Base-by-base conservation (phyloP, 2,113 vertebrate species). In the Muntiacus reevesi region DNA sequence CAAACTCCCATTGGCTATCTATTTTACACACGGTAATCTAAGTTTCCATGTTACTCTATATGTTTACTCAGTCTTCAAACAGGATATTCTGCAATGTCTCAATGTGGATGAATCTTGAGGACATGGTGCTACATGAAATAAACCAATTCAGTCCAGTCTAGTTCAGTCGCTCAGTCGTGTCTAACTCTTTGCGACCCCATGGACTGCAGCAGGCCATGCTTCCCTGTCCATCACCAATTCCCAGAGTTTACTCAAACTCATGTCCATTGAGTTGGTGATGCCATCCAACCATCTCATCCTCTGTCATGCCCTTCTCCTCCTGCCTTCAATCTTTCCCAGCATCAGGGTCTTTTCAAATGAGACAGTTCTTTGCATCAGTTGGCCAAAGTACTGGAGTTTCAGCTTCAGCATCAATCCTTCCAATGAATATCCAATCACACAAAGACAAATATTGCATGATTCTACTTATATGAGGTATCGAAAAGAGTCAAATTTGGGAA, bases 21-120 rank as follows among this genome's bases (percentile, higher is more conserved):
- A 40, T 23, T 23, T 74, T 23, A 74, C 5, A 74, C n/a, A 40
- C 25, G n/a, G 67, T 74, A 74, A 74, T 74, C 5, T 74, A 74
- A 74, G 67, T 40, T 74, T 74, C 67, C 67, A 23, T 40, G 19
- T 74, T 74, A 74, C 67, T 40, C 0, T 23, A 21, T 71, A 92
- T 71, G 94, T 78, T 74, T 76, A n/a, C 15, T 90, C 54, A 85
- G 21, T 47, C 17, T 78, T 91, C 79, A 79, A 95, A 86, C 85
- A 78, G 87, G 14, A 95, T 62, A 87, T 45, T 55, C 57, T 91
- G 57, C 67, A 64, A 19, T 71, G 45, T 36, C 23, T 86, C 36
- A 91, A 30, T 17, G 54, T 55, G 45, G 55, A 62, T 45, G 36
- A 78, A 79, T 8, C 67, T 43, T 79, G 25, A 91, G 45, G 54